Percentiles rank a stretch among this genome's conserved stretches.
phyloP scores from a whole-genome alignment of 2,888 invertebrate species.

The Micoletzkya japonica region DNA sequence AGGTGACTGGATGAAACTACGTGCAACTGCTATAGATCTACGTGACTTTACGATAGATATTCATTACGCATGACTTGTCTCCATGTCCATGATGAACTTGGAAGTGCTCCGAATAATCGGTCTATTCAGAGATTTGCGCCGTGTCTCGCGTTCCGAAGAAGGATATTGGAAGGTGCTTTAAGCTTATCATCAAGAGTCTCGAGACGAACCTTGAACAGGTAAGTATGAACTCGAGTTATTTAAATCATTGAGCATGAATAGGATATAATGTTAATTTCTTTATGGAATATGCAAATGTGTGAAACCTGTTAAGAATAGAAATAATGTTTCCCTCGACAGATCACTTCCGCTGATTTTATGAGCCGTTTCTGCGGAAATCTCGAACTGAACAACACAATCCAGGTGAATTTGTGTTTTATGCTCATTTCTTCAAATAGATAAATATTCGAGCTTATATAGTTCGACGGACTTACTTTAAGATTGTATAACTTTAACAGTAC shows the following conservation, averaged over 20 bases:
- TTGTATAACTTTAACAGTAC: too few species aligned
- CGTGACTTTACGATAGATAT: not conserved
- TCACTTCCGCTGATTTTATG: slow-evolving; percentile 98
- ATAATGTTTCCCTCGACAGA: slow-evolving; percentile 69
- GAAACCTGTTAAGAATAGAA: not conserved
- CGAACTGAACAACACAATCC: slow-evolving; percentile 70
- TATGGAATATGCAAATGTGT: not conserved
- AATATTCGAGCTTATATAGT: not conserved
- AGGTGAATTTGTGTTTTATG: slow-evolving; percentile 25
- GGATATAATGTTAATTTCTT: not conserved
- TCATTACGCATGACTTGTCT: not conserved
- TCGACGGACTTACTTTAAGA: too few species aligned
- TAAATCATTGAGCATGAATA: not conserved
- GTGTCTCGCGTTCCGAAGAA: slow-evolving; percentile 94
- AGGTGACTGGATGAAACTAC: not conserved
- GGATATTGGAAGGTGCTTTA: slow-evolving; percentile 97
- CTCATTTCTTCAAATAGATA: not conserved
- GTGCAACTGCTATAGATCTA: not conserved
- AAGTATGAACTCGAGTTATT: slow-evolving; percentile 65
- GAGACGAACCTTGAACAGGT: slow-evolving; percentile 96
- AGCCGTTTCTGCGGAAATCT: slow-evolving; percentile 88
- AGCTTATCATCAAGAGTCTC: slow-evolving; percentile 88
- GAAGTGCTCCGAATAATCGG: not conserved
- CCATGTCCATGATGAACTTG: not conserved
- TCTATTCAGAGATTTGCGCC: slow-evolving; percentile 84